Evolutionary conservation across 1,140 invertebrate species (phyloP).

Genomic region (Macrobrachium rosenbergii): DNA sequence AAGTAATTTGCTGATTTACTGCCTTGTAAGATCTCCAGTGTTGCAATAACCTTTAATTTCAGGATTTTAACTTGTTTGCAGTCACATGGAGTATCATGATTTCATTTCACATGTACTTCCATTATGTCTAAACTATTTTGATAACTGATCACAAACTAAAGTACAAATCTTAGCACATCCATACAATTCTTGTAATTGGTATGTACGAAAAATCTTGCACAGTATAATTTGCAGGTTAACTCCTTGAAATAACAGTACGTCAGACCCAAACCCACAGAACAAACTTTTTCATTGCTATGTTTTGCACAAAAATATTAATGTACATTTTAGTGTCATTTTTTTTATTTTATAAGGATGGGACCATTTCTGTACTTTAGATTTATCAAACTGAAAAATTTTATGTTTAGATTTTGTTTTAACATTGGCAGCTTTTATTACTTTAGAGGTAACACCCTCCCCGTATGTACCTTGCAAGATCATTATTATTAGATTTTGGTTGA

Average conservation of each 20-base stretch:
- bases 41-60: too few species aligned
- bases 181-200: constrained; percentile 30
- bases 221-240: background rate
- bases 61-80: too few species aligned
- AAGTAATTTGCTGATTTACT: too few species aligned
- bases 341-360: constrained; percentile 38
- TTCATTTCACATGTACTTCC: background rate
- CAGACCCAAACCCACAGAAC: too few species aligned
- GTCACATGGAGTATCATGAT: too few species aligned
- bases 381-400: background rate
- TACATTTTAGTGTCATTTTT: background rate
- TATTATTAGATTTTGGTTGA: constrained; percentile 47
- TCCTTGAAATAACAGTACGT: background rate
- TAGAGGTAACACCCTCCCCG: background rate
- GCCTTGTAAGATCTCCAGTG: too few species aligned
- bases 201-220: background rate
- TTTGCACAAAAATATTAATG: constrained; percentile 16
- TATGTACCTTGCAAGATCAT: constrained; percentile 49
- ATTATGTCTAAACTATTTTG: constrained; percentile 10
- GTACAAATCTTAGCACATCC: constrained; percentile 59
- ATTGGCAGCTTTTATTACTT: constrained; percentile 12
- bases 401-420: background rate
- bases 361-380: constrained; percentile 47
- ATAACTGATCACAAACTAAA: constrained; percentile 53
- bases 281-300: background rate